These are phyloP conservation scores for Ctenodactylus gundi DNA, from an alignment of 2,113 vertebrate genomes.

Conservation along the genomic window DNA sequence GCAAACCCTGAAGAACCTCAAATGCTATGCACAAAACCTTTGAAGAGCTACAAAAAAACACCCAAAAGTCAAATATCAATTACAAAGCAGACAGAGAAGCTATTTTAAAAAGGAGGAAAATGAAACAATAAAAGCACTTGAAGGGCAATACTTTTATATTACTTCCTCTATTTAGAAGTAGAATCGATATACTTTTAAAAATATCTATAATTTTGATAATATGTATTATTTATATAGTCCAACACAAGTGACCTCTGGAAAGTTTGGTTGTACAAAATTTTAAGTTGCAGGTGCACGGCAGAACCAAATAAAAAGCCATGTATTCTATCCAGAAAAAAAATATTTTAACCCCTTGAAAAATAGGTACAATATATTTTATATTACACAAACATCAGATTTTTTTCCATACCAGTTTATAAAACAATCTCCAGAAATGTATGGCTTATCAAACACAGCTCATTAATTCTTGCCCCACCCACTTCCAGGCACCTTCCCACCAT, in stretches of 20 bases:
- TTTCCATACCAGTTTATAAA: not conserved
- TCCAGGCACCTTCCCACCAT: not conserved
- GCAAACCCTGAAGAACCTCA: constrained; percentile 94
- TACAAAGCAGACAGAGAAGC: constrained; percentile 7
- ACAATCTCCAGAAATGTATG: not conserved
- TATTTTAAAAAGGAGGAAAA: not conserved
- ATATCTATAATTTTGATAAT: not conserved
- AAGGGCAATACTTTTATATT: not conserved
- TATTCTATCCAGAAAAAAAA: constrained; percentile 9
- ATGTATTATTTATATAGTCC: not conserved
- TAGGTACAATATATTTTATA: not conserved
- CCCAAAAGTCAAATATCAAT: not conserved
- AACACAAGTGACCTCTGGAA: not conserved
- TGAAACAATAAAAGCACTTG: constrained; percentile 1
- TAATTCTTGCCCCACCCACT: not conserved
- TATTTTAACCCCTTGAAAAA: not conserved
- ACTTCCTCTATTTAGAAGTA: not conserved
- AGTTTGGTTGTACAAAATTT: constrained; percentile 32
- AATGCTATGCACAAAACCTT: constrained; percentile 91
- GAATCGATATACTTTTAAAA: constrained; percentile 17
- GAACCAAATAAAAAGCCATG: constrained; percentile 8
- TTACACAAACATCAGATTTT: not conserved
- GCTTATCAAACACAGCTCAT: not conserved
- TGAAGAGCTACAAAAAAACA: constrained; percentile 84
- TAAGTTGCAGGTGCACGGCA: not conserved